Base-by-base conservation (phyloP, 23 tunicate species). In the Corella eumyota region DNA sequence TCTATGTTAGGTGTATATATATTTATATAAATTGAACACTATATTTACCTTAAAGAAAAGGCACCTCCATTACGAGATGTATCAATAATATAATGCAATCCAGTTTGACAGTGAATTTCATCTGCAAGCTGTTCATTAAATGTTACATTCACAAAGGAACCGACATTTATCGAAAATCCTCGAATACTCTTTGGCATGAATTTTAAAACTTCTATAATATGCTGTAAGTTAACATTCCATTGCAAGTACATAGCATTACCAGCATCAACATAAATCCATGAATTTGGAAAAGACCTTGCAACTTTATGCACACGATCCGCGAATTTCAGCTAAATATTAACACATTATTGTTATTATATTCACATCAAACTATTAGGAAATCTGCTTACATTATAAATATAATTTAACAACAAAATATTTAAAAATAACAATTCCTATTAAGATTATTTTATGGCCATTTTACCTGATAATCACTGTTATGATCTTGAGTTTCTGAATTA, bases 211-310 rank as follows among this genome's bases (percentile, higher is more conserved):
- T 38, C 45, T 64, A 81, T 85, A 17, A 91, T 76, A 51, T 91
- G 98, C 20, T 91, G 67, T 47, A 91, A 40, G 66, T 91, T 91
- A 54, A 91, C 92, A 23, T 80, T 66, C 98, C 98, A 91, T 44
- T 91, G 98, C 47, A 91, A 65, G 52, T 91, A 91, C 92, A 91
- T 77, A 29, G 98, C 98, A 68, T 91, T 91, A 32, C 98, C 98
- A 3, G 98, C 85, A 61, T 91, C 98, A 30, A 91, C 98, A 62
- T 91, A 91, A 2, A 81, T 72, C 98, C 98, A 91, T 27, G 92
- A 65, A 25, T 64, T 68, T 33, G 78, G 82, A 56, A 90, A 90
- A 31, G 60, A 37, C 19, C 60, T 45, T 5, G 65, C 71, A 3
- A 65, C 92, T 19, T 60, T 64, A 32, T 71, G 68, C 30, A 91